Percentiles rank a stretch among this genome's conserved stretches.
Evolutionary conservation across 2,888 invertebrate genomes (phyloP).

Genomic region (Venusia cambrica): DNA sequence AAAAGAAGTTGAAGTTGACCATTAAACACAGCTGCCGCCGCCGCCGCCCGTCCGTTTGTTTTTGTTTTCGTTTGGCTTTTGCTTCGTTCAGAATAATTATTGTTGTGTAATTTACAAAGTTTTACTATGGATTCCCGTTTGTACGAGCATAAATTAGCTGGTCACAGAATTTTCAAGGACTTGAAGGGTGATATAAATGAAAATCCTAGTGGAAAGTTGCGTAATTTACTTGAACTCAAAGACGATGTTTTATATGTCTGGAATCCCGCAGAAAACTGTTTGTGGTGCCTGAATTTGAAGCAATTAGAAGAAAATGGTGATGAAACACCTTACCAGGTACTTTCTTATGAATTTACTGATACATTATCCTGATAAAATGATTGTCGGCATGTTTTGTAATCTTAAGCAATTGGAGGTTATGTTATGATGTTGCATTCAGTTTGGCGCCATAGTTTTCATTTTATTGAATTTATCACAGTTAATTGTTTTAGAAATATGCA

Average conservation of each 20-base stretch:
- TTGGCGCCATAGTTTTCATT: neutral
- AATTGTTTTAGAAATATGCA: too few species aligned
- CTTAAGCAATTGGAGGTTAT: constrained; percentile 26
- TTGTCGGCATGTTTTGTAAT: constrained; percentile 9
- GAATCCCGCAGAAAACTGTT: constrained; percentile 83
- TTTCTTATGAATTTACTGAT: constrained; percentile 8
- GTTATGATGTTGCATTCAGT: constrained; percentile 15
- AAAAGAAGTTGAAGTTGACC: too few species aligned
- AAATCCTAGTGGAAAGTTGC: constrained; percentile 75
- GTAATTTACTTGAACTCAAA: constrained; percentile 83
- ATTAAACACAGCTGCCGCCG: too few species aligned
- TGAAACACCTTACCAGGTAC: constrained; percentile 82
- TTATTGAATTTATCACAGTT: too few species aligned
- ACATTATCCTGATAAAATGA: neutral
- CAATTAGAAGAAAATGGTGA: constrained; percentile 69
- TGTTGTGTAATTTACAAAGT: too few species aligned
- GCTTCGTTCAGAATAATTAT: neutral
- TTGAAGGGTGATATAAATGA: constrained; percentile 78
- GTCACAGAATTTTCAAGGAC: constrained; percentile 82
- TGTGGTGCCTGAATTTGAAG: constrained; percentile 82
- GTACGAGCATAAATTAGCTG: constrained; percentile 80
- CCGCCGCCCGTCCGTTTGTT: too few species aligned
- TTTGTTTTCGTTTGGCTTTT: constrained; percentile 1
- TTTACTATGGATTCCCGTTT: constrained; percentile 79
- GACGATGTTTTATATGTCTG: constrained; percentile 86